Evolutionary conservation across 2,113 vertebrate genomes (phyloP).

Genomic region (Corythornis cristatus): DNA sequence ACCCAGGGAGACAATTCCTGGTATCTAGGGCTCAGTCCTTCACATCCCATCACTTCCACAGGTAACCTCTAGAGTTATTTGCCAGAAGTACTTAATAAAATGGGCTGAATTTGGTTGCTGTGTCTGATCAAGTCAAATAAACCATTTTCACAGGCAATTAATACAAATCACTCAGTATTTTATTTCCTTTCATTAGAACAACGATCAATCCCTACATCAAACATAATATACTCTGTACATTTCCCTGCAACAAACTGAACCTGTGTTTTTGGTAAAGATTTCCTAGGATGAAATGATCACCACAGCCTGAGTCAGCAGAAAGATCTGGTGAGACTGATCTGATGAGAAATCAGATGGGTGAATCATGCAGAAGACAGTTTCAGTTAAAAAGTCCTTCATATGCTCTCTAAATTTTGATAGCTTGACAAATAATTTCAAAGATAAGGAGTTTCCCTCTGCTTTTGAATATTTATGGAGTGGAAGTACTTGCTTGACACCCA

Average conservation of each 20-base stretch:
- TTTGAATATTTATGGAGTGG: slow-evolving; percentile 4
- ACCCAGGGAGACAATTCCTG: background rate
- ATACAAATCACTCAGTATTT: background rate
- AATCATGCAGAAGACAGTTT: slow-evolving; percentile 15
- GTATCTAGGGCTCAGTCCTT: background rate
- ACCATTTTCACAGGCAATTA: background rate
- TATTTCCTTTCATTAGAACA: background rate
- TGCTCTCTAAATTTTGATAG: slow-evolving; percentile 7
- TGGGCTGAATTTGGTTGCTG: background rate
- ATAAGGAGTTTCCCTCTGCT: slow-evolving; percentile 15
- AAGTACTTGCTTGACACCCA: background rate
- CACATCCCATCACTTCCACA: background rate
- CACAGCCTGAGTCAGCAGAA: background rate
- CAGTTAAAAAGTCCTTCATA: background rate
- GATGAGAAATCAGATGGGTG: slow-evolving; percentile 5
- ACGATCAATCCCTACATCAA: background rate
- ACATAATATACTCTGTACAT: background rate
- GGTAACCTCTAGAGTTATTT: rapidly evolving
- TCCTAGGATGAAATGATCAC: background rate
- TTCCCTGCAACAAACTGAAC: background rate
- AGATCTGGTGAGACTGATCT: background rate
- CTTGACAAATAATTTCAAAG: slow-evolving; percentile 41
- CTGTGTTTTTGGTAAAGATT: background rate
- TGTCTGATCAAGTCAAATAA: background rate
- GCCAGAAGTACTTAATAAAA: background rate